These are phyloP conservation scores for Origma solitaria DNA, from an alignment of 2,113 vertebrate genomes.

Conservation along the genomic window DNA sequence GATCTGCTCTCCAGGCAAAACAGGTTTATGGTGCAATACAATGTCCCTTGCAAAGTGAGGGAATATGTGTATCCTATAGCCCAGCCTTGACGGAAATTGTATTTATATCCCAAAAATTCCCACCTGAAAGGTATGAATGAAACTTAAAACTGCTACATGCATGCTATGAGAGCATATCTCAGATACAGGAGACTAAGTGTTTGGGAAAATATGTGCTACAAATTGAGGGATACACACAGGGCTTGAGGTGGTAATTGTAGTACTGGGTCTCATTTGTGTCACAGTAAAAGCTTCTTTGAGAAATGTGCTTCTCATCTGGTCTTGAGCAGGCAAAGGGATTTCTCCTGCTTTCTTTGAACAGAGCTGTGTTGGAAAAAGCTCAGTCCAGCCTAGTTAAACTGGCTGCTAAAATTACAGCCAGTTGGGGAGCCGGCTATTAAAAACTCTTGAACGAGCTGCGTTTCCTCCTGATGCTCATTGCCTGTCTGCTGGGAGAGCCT, in stretches of 20 bases:
- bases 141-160: not conserved
- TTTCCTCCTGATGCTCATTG: not conserved
- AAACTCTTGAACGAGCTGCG: not conserved
- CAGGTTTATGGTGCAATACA: not conserved
- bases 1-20: not conserved
- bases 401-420: slow-evolving; percentile 42
- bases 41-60: not conserved
- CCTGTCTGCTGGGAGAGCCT: not conserved
- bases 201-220: not conserved
- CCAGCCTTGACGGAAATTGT: not conserved
- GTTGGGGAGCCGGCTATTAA: slow-evolving; percentile 3
- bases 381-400: not conserved
- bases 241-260: not conserved
- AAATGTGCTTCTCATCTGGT: not conserved
- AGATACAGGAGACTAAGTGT: not conserved
- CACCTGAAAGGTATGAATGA: not conserved
- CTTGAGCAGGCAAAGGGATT: not conserved
- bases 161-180: not conserved
- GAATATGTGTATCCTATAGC: not conserved
- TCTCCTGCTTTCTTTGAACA: not conserved
- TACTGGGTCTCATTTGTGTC: not conserved
- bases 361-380: not conserved
- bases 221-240: not conserved
- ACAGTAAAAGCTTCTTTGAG: not conserved
- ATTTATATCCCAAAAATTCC: not conserved